These are phyloP conservation scores for Calvadosia cruxmelitensis DNA, from an alignment of 30 jellyfish, hydroid and myxozoan species.

Conservation along the genomic window DNA sequence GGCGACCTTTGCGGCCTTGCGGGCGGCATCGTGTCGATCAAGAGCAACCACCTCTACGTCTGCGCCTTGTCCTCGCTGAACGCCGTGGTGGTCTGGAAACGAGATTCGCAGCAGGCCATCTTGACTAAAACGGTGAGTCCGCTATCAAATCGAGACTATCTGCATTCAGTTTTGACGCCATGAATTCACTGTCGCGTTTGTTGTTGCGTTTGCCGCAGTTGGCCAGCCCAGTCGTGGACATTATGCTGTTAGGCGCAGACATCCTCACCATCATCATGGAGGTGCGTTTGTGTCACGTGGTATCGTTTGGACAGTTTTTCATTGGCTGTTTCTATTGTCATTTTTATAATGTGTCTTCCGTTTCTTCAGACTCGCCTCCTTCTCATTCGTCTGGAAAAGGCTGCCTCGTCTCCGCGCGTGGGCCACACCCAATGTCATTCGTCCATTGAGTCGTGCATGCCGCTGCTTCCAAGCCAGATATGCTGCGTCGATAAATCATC, in stretches of 20 bases:
- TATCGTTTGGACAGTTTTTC: neutral
- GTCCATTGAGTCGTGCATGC: neutral
- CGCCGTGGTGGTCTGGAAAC: neutral
- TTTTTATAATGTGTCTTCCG: too few species aligned
- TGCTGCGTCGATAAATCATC: neutral
- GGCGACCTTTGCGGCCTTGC: neutral
- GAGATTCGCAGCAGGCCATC: neutral
- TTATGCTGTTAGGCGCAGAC: neutral
- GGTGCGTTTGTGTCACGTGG: neutral
- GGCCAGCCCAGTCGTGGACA: neutral
- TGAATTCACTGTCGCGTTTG: too few species aligned
- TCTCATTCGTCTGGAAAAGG: neutral
- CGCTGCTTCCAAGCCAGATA: neutral
- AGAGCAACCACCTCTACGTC: neutral
- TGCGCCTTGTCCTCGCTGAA: neutral
- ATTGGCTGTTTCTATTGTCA: neutral
- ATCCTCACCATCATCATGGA: neutral
- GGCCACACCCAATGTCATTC: neutral
- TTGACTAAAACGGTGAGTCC: neutral
- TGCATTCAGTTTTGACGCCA: too few species aligned
- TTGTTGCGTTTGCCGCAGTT: neutral
- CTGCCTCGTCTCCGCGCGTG: too few species aligned
- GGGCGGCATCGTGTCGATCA: neutral
- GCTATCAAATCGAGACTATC: too few species aligned
- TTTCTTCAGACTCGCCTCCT: neutral